Percentiles rank a stretch among this genome's conserved stretches.
Conservation (phyloP, 2,113 vertebrate species). For the Myiagra hebetior region DNA sequence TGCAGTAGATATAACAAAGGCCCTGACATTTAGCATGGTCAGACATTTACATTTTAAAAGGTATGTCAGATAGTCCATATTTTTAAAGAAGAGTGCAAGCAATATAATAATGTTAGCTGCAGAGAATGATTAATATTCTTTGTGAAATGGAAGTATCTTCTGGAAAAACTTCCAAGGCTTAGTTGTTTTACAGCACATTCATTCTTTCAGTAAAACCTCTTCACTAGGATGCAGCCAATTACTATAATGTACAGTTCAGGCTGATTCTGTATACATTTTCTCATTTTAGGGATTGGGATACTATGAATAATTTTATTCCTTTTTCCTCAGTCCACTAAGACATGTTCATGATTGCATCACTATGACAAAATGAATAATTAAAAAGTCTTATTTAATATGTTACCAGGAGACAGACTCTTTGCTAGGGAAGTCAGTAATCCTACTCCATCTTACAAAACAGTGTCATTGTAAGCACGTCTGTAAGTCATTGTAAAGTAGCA, state of each 20-base stretch:
- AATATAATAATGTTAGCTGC: background rate
- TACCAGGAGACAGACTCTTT: background rate
- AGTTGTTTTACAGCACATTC: background rate
- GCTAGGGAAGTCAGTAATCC: background rate
- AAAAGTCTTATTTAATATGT: background rate
- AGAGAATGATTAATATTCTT: background rate
- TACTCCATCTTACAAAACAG: background rate
- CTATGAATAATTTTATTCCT: background rate
- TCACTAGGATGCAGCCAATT: background rate
- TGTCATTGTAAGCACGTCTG: background rate
- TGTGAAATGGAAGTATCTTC: background rate
- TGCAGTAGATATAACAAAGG: background rate
- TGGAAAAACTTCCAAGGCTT: background rate
- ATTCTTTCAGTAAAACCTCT: background rate
- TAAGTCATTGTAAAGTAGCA: background rate
- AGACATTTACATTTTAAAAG: background rate
- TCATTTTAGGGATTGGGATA: background rate
- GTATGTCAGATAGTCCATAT: background rate
- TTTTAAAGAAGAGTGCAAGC: background rate
- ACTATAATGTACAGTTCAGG: background rate
- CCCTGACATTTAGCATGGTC: background rate
- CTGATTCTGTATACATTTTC: background rate
- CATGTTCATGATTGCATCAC: background rate
- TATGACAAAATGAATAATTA: background rate
- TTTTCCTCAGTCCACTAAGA: background rate